Evolutionary conservation across 2,113 vertebrate species (phyloP).

Genomic region (Catharus bicknelli): DNA sequence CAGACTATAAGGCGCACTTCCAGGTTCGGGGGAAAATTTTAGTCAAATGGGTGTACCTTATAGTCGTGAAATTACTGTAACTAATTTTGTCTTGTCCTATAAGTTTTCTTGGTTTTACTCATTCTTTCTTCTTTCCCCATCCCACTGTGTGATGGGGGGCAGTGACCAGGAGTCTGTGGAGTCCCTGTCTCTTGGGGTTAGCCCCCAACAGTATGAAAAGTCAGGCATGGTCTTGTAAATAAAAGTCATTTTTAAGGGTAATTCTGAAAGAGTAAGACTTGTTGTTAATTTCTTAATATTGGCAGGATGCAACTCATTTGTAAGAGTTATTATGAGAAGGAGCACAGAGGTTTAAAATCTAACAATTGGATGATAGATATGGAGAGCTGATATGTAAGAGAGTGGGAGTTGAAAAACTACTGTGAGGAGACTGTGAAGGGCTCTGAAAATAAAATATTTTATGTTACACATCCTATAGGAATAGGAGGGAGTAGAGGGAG

Average conservation of each 20-base stretch:
- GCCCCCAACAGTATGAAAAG: neutral
- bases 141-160: too few species aligned
- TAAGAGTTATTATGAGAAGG: neutral
- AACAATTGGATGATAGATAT: neutral
- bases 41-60: too few species aligned
- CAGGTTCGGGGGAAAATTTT: too few species aligned
- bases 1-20: too few species aligned
- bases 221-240: neutral
- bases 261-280: neutral
- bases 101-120: neutral
- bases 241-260: neutral
- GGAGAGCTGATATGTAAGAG: neutral
- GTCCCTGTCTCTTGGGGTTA: neutral
- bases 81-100: neutral
- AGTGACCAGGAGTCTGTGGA: neutral
- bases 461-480: neutral
- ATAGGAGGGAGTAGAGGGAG: neutral
- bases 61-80: too few species aligned
- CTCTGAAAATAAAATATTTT: neutral
- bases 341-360: neutral
- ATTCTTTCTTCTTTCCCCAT: neutral
- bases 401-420: neutral
- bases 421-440: neutral
- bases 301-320: neutral
- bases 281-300: neutral